Conservation (phyloP, 2,888 invertebrate species). For the Cabera pusaria region DNA sequence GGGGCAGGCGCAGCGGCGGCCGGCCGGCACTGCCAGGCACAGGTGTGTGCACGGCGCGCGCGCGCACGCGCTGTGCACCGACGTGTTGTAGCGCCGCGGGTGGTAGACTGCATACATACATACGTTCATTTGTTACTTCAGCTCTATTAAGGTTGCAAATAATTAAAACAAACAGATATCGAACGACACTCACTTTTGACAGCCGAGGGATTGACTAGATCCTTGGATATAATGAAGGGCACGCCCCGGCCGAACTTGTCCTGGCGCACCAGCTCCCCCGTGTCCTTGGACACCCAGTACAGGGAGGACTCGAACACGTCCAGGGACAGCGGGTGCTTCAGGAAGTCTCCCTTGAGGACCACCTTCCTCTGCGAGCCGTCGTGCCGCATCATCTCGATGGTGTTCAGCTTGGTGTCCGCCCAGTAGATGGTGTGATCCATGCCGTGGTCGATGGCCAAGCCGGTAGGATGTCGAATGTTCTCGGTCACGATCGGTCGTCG, state of each 20-base stretch:
- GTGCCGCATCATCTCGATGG: conserved; percentile 92
- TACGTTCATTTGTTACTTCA: too few relatives aligned
- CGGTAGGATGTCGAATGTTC: conserved; percentile 93
- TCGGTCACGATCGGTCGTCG: conserved; percentile 92
- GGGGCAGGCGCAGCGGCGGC: conserved; percentile 95
- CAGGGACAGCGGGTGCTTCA: conserved; percentile 92
- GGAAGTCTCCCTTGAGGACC: conserved; percentile 87
- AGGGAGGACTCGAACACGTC: conserved; percentile 97
- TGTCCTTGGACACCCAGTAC: conserved; percentile 96
- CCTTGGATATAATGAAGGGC: conserved; percentile 90
- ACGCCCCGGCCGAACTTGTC: conserved; percentile 99
- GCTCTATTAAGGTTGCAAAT: too few relatives aligned
- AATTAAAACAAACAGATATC: too few relatives aligned
- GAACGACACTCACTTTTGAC: conserved; percentile 89
- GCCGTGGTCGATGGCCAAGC: conserved; percentile 94
- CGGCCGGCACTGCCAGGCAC: conserved; percentile 94
- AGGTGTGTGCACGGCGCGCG: conserved; percentile 93
- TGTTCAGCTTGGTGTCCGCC: conserved; percentile 96
- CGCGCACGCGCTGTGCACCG: conserved; percentile 83
- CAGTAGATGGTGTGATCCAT: conserved; percentile 96
- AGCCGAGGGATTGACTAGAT: conserved; percentile 93
- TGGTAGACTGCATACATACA: conserved; percentile 92
- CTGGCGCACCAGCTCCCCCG: conserved; percentile 93
- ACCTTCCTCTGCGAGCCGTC: conserved; percentile 91
- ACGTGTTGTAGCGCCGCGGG: conserved; percentile 91